phyloP scores from a whole-genome alignment of 1,140 invertebrate species.

The Drosophila orosa region DNA sequence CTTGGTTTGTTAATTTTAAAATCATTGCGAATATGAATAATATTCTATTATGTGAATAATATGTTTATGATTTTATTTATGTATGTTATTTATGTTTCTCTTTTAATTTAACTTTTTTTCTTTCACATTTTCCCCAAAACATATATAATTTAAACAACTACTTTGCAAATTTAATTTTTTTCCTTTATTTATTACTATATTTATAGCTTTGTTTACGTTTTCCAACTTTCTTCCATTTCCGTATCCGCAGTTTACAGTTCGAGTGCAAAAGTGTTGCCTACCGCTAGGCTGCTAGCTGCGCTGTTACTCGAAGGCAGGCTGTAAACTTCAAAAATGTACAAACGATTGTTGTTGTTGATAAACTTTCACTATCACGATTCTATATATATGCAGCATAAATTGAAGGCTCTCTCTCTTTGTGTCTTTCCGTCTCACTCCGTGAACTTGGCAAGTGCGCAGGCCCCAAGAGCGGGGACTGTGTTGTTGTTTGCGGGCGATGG shows the following conservation, averaged over 20 bases:
- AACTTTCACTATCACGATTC: constrained; percentile 74
- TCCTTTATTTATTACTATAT: background rate
- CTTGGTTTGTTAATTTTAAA: background rate
- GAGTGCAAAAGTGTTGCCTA: constrained; percentile 32
- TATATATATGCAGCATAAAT: constrained; percentile 45
- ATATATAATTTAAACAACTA: background rate
- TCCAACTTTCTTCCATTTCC: background rate
- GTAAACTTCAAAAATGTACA: constrained; percentile 70
- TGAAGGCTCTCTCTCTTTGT: constrained; percentile 8
- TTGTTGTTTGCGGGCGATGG: constrained; percentile 27
- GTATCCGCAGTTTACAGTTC: background rate
- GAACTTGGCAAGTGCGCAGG: constrained; percentile 44
- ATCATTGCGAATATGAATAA: no score
- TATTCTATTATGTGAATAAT: background rate
- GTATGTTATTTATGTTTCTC: background rate
- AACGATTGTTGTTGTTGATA: constrained; percentile 37
- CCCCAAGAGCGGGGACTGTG: constrained; percentile 21
- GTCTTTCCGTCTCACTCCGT: background rate
- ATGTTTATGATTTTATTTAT: background rate
- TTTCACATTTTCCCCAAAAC: background rate
- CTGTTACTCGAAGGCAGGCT: constrained; percentile 37
- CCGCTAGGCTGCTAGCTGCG: constrained; percentile 18
- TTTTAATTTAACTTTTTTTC: background rate
- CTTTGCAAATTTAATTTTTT: background rate
- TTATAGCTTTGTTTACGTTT: constrained; percentile 2